Percentiles rank a stretch among this genome's conserved stretches.
Evolutionary conservation across 2,113 vertebrate species (phyloP).

Genomic region (Bothrops jararaca): DNA sequence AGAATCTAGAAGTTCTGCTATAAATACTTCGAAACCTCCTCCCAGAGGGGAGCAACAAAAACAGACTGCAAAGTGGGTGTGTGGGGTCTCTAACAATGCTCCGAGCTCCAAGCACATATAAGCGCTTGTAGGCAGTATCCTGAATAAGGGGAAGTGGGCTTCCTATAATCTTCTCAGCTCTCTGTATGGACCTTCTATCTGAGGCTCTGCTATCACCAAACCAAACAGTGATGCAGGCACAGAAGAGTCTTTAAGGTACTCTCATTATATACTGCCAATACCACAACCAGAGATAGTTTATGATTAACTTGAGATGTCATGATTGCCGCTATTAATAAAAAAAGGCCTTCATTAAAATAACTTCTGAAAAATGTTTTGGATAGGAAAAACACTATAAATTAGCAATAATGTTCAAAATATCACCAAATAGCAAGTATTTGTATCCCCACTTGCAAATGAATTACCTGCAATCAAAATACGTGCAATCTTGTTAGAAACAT

Average conservation of each 20-base stretch:
- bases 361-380: slow-evolving; percentile 19
- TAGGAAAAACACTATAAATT: slow-evolving; percentile 19
- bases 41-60: too few species aligned
- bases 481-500: slow-evolving; percentile 46
- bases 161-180: too few species aligned
- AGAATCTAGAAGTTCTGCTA: too few species aligned
- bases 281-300: neutral
- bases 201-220: too few species aligned
- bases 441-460: slow-evolving; percentile 38
- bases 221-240: neutral
- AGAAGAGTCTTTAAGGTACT: neutral
- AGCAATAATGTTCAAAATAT: neutral
- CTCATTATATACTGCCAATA: neutral
- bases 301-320: neutral
- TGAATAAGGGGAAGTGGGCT: too few species aligned
- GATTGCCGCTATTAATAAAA: neutral
- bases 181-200: too few species aligned
- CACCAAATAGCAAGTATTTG: slow-evolving; percentile 21
- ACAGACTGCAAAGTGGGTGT: too few species aligned
- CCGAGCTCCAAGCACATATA: too few species aligned
- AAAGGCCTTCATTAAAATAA: neutral
- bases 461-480: slow-evolving; percentile 41
- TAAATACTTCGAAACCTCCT: too few species aligned
- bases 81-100: too few species aligned
- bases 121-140: too few species aligned